Base-by-base conservation (phyloP, 2,888 invertebrate genomes). In the Sarcophaga variegata region DNA sequence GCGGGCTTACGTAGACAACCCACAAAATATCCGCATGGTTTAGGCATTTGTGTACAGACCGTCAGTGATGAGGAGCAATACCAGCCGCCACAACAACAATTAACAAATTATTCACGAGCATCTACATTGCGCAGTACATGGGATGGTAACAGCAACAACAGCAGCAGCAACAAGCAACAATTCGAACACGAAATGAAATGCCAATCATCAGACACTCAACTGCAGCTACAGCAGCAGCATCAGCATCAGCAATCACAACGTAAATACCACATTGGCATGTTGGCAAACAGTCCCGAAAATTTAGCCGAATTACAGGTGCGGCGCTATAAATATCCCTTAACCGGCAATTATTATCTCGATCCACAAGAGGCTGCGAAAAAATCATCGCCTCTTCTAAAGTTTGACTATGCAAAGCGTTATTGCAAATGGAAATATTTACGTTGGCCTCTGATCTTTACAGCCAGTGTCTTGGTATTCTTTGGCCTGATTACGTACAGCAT, bases 401-500 rank as follows among this genome's bases (percentile, higher is more conserved):
- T 79, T 88, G 90, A 90, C 3, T 91, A 90, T 86, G 90, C 89
- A 8, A 86, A 90, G 45, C 89, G 89, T 5, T 90, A 89, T 75
- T 91, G 92, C 75, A 90, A 91, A 78, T 92, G 92, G 92, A 91
- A 90, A 78, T 92, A 91, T 64, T 71, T 92, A 27, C 91, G 92
- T 10, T 92, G 92, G 92, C 92, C 91, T 80, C 89, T 92, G 70
- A 90, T 92, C 69, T 91, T 92, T 69, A 80, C 91, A 81, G 90
- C 90, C 72, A 92, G 92, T 60, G 91, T 91, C 17, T 85, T 92
- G 76, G 90, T 92, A 12, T 91, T 92, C 81, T 92, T 92, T 75
- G 92, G 92, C 12, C 89, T 92, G 84, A 92, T 92, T 88, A 92
- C 92, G 64, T 92, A 92, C 85, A 92, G 92, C 79, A 90, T 92